Base-by-base conservation (phyloP, 53 echinoderm and acorn worm genomes). In the Pentamera pediparva region DNA sequence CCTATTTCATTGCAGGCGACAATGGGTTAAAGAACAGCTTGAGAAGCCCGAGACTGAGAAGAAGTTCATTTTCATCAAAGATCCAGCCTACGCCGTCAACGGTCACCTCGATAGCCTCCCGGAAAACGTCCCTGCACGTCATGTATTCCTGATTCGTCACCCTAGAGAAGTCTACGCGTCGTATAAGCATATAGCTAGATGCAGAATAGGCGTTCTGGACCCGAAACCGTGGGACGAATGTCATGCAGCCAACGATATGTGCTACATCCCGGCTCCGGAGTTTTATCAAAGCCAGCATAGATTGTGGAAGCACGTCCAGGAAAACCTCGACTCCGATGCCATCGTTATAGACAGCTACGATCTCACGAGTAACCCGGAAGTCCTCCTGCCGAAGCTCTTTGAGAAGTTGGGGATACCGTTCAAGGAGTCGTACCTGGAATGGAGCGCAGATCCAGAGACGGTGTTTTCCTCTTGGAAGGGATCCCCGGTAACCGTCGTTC, bases 401-500 rank as follows among this genome's bases (percentile, higher is more conserved):
- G 41, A 65, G 65, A 25, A 65, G 27, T 25, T 65, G 1, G 65
- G 65, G 24, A 28, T 65, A 41, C 65, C 65, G 22, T 65, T 13
- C 26, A 65, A 65, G 41, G 37, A 36, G 26, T 65, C 65, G 0
- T 65, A 65, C 28, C 45, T 65, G 22, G 24, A 65, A 37, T 65
- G 65, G 65, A 11, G 25, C 19, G 65, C 9, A 40, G 65, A 65
- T 25, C 39, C 39, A 21, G 41, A 65, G 41, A 29, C 28, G 25
- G 65, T 65, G 5, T 65, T 9, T 65, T 65, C 65, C n/a, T 43
- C 65, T 6, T 65, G 65, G 65, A 65, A 38, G 25, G 65, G 65
- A 10, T 39, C 65, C 6, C 21, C 5, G 25, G 21, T 26, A 19
- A 25, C 38, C 6, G 65, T 65, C 21, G 15, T 65, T 12, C 4